phyloP scores from a whole-genome alignment of 2,888 invertebrate genomes.

The Chrysodeixis includens region DNA sequence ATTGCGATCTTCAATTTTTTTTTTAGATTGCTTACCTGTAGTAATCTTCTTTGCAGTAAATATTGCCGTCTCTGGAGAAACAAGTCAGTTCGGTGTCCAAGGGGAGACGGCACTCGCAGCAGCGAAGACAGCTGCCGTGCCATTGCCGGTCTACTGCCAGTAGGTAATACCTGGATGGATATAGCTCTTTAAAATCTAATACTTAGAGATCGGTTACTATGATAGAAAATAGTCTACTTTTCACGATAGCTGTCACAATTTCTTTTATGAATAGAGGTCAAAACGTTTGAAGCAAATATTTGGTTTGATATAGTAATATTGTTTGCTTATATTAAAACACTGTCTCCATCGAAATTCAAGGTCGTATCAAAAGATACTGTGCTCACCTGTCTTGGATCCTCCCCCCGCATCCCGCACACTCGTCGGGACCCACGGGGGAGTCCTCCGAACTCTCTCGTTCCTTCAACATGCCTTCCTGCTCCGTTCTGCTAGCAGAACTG shows the following conservation, averaged over 20 bases:
- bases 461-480: conserved; percentile 90
- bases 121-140: conserved; percentile 95
- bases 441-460: conserved; percentile 90
- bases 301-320: no score
- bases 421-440: conserved; percentile 82
- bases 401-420: conserved; percentile 91
- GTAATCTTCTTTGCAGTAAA: conserved; percentile 98
- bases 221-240: no score
- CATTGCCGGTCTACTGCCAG: conserved; percentile 96
- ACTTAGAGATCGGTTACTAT: no score
- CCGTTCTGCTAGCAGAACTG: conserved; percentile 69
- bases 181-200: no score
- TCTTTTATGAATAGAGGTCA: no score
- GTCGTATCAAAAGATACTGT: conserved; percentile 16
- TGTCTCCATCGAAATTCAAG: conserved; percentile 12
- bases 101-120: conserved; percentile 95
- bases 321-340: not conserved
- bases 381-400: conserved; percentile 90
- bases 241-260: no score
- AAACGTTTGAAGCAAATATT: no score
- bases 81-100: conserved; percentile 96
- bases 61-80: conserved; percentile 96
- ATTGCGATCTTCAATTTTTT: not conserved
- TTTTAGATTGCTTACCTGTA: conserved; percentile 91
- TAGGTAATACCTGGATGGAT: conserved; percentile 90